Base-by-base conservation (phyloP, 2,888 invertebrate species). In the Hedychridium roseum region DNA sequence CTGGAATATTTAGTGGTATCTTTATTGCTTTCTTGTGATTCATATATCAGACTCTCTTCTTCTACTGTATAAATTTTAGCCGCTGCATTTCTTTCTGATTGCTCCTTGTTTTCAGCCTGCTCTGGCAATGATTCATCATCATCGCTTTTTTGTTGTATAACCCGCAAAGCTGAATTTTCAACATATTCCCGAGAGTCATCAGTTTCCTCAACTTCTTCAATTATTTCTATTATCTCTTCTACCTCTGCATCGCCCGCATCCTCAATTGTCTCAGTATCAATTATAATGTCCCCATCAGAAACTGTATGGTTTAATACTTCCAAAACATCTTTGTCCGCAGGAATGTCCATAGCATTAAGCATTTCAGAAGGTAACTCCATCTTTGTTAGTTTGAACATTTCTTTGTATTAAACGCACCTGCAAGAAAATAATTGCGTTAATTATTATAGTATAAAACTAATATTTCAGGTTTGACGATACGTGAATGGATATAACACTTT, bases 161-260 rank as follows among this genome's bases (percentile, higher is more conserved):
- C n/a, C n/a, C n/a, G n/a, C n/a, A n/a, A n/a, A n/a, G n/a, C n/a
- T n/a, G n/a, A n/a, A n/a, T n/a, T n/a, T n/a, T n/a, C n/a, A n/a
- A n/a, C n/a, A 5, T 11, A 9, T 31, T 31, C 31, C 31, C 5
- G 31, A 23, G 23, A 23, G 5, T 54, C 50, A n/a, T 49, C 52
- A 16, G 42, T 34, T 16, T 62, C 77, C 36, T 73, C 74, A 12
- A 75, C 60, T 43, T 76, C 76, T 50, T 76, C 78, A 31, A 78
- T 72, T 50, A 69, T 69, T 55, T 76, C 76, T 18, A 76, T 71
- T 27, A 76, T 76, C 43, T 78, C 78, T 39, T 74, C 75, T n/a
- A 69, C 60, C 43, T 71, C 68, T 5, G 62, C 60, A 20, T 69
- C 68, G 7, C 50, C 62, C 1, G 45, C 52, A 14, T 66, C 71